These are phyloP conservation scores for Cantharis nigra DNA, from an alignment of 2,888 invertebrate species.

Conservation along the genomic window DNA sequence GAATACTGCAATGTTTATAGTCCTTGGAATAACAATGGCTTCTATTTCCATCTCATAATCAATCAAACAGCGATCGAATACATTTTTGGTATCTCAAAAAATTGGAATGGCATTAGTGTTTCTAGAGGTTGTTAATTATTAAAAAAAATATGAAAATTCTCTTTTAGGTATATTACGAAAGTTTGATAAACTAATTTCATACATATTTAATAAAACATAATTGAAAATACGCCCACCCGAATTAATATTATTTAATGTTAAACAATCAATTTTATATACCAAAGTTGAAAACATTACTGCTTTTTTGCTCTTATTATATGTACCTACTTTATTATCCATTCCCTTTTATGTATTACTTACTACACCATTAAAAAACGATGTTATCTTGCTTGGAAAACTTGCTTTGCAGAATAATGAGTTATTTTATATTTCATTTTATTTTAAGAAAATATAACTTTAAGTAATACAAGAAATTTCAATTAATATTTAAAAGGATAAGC, in stretches of 20 bases:
- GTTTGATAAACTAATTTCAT: neutral
- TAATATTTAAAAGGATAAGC: neutral
- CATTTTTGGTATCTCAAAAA: neutral
- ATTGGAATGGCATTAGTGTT: neutral
- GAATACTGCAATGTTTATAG: neutral
- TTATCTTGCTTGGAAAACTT: neutral
- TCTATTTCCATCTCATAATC: neutral
- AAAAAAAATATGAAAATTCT: neutral
- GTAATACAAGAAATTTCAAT: neutral
- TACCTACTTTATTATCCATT: neutral
- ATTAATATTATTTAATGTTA: neutral
- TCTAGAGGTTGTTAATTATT: neutral
- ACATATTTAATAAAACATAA: neutral
- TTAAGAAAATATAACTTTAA: neutral
- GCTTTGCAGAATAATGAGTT: neutral
- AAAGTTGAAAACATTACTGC: neutral
- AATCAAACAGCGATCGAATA: neutral
- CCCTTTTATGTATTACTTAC: neutral
- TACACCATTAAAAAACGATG: neutral
- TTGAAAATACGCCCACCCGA: neutral
- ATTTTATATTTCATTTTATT: neutral
- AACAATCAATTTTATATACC: neutral
- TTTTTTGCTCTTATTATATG: neutral
- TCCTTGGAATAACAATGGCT: neutral
- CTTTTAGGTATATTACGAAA: neutral